These are phyloP conservation scores for Agapornis canus DNA, from an alignment of 2,797 vertebrate species.

Conservation along the genomic window DNA sequence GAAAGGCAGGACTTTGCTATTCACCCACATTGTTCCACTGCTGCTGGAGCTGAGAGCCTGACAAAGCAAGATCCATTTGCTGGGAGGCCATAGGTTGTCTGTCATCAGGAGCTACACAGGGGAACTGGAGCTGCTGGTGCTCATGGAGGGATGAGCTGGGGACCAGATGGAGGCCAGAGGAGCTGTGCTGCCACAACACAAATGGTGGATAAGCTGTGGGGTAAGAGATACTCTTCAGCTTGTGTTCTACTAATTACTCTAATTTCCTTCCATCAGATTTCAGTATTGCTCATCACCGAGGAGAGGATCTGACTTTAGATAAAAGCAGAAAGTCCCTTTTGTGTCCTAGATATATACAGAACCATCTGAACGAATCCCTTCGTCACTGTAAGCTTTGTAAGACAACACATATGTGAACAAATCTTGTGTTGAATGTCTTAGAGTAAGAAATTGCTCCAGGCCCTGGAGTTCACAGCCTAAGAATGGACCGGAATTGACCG, in stretches of 20 bases:
- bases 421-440: neutral
- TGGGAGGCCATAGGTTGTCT: rapidly evolving
- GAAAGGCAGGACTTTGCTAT: neutral
- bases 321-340: neutral
- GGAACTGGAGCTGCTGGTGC: neutral
- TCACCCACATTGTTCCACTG: neutral
- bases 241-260: neutral
- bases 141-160: neutral
- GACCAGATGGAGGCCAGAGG: neutral
- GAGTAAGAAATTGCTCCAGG: neutral
- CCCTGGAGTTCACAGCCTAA: neutral
- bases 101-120: rapidly evolving
- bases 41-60: neutral
- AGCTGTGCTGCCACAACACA: neutral
- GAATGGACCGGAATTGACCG: neutral
- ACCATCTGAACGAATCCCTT: neutral
- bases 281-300: neutral
- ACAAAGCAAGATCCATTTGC: neutral
- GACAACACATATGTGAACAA: neutral
- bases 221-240: neutral
- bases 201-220: neutral
- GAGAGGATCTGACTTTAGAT: neutral
- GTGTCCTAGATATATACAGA: neutral
- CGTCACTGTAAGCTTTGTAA: neutral
- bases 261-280: neutral